Evolutionary conservation across 2,797 vertebrate genomes (phyloP), one percentile per base, ranked within the genome.

Genomic region (Sebastes reedi): DNA sequence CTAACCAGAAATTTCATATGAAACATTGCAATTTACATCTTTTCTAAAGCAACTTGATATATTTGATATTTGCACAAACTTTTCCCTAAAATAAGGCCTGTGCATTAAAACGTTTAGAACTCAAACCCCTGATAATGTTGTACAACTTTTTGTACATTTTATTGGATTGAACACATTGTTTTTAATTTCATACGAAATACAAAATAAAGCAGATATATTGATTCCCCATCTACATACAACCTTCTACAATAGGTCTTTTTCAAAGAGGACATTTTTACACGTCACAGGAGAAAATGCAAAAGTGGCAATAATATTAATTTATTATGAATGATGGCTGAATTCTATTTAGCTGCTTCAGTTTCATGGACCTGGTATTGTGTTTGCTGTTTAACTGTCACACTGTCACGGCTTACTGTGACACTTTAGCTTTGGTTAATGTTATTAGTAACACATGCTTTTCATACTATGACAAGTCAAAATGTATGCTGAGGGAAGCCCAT

Each of bases 321-420:
- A 73, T 69, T 66, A 79, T 58, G n/a, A 67, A 36, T 61, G 36
- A 42, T 16, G n/a, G 36, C 14, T 32, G n/a, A 73, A 67, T 25
- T 76, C 11, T 36, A 64, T 77, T 75, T 59, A 55, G 64, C 52
- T 59, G 52, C 11, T 39, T 36, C 4, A 8, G 1, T 77, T 52
- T 66, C 32, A 34, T 24, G 10, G 24, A 30, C 10, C 54, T 25
- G 20, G 32, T 36, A 50, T 46, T 46, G 16, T 46, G 42, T 22
- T 14, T 70, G 46, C 59, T 73, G 55, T 20, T 50, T 75, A 34
- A 9, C 75, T 64, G 77, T 67, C 58, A 54, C 32, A 9, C 75
- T 59, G 74, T 71, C 62, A 46, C 3, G 22, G 27, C 22, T 71
- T 30, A 56, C 7, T 64, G 73, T 29, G 69, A 79, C 75, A 22